Conservation (phyloP, 2,797 vertebrate genomes). For the Tadarida brasiliensis region DNA sequence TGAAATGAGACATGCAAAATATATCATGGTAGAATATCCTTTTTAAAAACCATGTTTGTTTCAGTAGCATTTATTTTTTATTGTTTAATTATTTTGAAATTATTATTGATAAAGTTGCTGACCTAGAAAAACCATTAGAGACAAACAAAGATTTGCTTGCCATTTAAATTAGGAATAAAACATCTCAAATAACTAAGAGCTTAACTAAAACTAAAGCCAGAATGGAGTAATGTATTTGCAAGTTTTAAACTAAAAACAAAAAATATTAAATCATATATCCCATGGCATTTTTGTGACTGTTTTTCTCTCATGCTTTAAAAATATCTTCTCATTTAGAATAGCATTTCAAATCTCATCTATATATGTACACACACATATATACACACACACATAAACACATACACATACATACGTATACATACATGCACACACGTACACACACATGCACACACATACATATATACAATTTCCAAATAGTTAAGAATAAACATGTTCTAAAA, state of each 20-base stretch:
- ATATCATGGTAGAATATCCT: neutral
- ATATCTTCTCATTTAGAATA: slow-evolving; percentile 4
- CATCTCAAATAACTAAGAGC: neutral
- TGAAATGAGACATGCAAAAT: neutral
- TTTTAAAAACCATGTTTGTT: neutral
- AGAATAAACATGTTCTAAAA: neutral
- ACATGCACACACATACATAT: neutral
- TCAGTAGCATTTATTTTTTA: slow-evolving; percentile 13
- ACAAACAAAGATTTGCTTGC: neutral
- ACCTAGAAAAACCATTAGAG: neutral
- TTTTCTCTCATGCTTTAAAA: slow-evolving; percentile 25
- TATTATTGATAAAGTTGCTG: neutral
- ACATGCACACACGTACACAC: neutral
- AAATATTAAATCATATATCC: neutral
- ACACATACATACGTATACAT: neutral
- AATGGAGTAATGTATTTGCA: neutral
- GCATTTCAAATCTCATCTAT: neutral
- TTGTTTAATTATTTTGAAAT: neutral
- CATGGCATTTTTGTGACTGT: neutral
- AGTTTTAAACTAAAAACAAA: neutral
- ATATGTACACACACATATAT: neutral
- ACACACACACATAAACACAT: neutral
- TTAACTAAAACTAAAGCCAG: neutral
- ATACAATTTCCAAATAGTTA: neutral
- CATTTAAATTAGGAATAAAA: slow-evolving; percentile 16